Evolutionary conservation across 2,888 invertebrate genomes (phyloP).

Genomic region (Sphaeridia pumilis): DNA sequence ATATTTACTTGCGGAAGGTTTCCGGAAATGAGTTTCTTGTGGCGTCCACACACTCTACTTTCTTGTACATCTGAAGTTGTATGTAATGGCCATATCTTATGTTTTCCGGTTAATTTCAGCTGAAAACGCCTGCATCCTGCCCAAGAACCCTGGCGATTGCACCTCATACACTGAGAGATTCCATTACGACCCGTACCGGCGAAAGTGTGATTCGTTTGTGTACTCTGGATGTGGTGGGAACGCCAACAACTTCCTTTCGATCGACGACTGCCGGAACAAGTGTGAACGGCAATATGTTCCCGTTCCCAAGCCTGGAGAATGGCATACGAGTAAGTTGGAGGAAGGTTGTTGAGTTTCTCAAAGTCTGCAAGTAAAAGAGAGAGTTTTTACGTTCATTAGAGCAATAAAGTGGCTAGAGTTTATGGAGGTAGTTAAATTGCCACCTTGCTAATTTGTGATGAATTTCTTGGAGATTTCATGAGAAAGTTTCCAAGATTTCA

Average conservation of each 20-base stretch:
- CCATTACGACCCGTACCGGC: constrained; percentile 68
- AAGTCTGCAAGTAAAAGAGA: no score
- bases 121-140: constrained; percentile 63
- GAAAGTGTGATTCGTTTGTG: constrained; percentile 65
- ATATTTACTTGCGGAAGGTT: not conserved
- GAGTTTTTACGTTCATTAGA: no score
- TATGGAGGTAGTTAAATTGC: no score
- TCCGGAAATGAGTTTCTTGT: not conserved
- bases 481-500: no score
- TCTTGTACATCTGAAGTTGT: no score
- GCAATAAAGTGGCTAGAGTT: no score
- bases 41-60: not conserved
- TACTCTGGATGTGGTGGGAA: constrained; percentile 91
- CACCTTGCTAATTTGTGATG: no score
- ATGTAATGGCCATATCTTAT: not conserved
- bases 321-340: constrained; percentile 21
- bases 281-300: constrained; percentile 47
- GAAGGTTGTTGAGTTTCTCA: no score
- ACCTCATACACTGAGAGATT: constrained; percentile 61
- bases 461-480: no score
- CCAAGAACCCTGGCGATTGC: constrained; percentile 65
- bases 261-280: constrained; percentile 53
- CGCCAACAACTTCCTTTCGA: constrained; percentile 64
- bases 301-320: constrained; percentile 16
- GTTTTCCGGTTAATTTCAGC: constrained; percentile 20